Conservation (phyloP, 2,888 invertebrate species). For the Tiphia femorata region DNA sequence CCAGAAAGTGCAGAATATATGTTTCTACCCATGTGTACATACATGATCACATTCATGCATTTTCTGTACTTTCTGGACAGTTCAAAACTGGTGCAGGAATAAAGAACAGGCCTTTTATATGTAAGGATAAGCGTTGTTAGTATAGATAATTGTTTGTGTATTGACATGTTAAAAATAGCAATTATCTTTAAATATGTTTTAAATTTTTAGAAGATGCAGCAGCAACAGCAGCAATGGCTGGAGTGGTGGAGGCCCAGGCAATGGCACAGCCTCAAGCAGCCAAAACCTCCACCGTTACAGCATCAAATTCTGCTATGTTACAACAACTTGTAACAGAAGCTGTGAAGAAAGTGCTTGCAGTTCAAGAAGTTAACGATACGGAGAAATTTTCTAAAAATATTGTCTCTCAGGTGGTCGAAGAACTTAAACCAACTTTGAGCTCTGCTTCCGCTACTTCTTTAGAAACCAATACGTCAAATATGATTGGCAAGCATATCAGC, state of each 20-base stretch:
- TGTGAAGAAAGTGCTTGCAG: constrained; percentile 74
- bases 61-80: no score
- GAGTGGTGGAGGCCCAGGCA: constrained; percentile 39
- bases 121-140: no score
- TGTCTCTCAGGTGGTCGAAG: constrained; percentile 71
- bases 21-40: no score
- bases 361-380: constrained; percentile 67
- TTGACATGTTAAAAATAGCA: not conserved
- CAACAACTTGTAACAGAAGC: constrained; percentile 75
- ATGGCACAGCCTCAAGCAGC: constrained; percentile 42
- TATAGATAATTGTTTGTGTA: not conserved
- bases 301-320: constrained; percentile 71
- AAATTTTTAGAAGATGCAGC: constrained; percentile 53
- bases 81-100: no score
- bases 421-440: constrained; percentile 66
- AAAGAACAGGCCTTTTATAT: no score
- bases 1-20: no score
- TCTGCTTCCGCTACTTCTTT: constrained; percentile 19
- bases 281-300: constrained; percentile 58
- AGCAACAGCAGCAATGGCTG: constrained; percentile 30
- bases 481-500: constrained; percentile 40
- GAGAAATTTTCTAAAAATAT: constrained; percentile 70
- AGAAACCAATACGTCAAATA: constrained; percentile 7
- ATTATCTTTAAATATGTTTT: no score
- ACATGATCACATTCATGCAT: no score